These are phyloP conservation scores for Forbesichthys agassizii DNA, from an alignment of 2,113 vertebrate species.

Conservation along the genomic window DNA sequence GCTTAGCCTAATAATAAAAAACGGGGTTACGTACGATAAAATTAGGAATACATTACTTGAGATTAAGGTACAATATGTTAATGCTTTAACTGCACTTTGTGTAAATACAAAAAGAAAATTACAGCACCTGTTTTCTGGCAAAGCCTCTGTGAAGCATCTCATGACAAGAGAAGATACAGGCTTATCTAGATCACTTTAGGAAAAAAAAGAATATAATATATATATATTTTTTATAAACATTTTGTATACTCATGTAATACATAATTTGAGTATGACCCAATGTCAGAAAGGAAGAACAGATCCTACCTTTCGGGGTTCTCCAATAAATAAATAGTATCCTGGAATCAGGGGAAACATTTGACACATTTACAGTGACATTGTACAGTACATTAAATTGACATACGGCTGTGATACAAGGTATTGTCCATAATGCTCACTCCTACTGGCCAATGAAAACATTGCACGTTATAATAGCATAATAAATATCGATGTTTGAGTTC, in stretches of 20 bases:
- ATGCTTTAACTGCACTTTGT: background rate
- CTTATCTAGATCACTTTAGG: slow-evolving; percentile 65
- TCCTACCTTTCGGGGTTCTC: slow-evolving; percentile 80
- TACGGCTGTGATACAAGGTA: too few relatives aligned
- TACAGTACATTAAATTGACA: too few relatives aligned
- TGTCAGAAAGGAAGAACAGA: background rate
- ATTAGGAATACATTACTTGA: background rate
- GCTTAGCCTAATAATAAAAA: slow-evolving; percentile 80
- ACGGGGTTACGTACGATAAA: background rate
- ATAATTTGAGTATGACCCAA: background rate
- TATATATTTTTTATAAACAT: too few relatives aligned
- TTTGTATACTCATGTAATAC: background rate
- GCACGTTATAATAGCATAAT: background rate
- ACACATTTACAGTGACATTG: background rate
- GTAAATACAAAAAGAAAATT: background rate
- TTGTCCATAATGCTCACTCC: too few relatives aligned
- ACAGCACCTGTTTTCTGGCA: slow-evolving; percentile 91
- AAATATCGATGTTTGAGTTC: background rate
- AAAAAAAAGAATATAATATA: background rate
- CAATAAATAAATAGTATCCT: slow-evolving; percentile 90
- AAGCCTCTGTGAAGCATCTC: slow-evolving; percentile 91
- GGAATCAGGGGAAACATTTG: slow-evolving; percentile 29
- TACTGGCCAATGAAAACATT: too few relatives aligned
- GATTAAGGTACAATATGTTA: too few relatives aligned
- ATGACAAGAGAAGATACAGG: slow-evolving; percentile 80